Percentiles rank a stretch among this genome's conserved stretches.
Evolutionary conservation across 2,888 invertebrate species (phyloP).

Genomic region (Corbicula japonica): DNA sequence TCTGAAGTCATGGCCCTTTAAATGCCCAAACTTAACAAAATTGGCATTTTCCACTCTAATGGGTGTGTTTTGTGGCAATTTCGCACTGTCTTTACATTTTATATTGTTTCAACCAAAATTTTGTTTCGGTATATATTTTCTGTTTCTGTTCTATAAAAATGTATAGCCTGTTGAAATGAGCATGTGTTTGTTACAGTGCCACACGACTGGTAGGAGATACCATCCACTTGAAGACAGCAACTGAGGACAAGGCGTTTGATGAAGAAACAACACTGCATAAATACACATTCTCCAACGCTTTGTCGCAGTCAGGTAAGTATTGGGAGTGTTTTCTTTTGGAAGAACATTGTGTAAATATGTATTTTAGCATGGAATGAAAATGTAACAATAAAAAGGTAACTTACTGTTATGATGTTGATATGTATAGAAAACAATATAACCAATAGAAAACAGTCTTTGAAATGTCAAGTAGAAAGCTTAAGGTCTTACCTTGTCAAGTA

Average conservation of each 20-base stretch:
- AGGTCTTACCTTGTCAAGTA: no score
- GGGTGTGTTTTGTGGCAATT: not conserved
- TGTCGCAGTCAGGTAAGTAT: slow-evolving; percentile 91
- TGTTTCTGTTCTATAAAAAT: not conserved
- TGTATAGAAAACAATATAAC: no score
- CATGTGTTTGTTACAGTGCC: slow-evolving; percentile 28
- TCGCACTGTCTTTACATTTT: not conserved
- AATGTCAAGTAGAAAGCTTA: no score
- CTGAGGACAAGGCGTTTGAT: not conserved
- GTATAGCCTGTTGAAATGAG: not conserved
- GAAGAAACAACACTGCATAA: slow-evolving; percentile 89
- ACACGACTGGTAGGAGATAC: slow-evolving; percentile 36
- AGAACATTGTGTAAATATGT: not conserved
- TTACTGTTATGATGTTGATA: not conserved
- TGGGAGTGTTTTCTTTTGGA: not conserved
- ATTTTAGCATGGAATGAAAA: not conserved
- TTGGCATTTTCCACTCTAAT: not conserved
- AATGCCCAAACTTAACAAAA: not conserved
- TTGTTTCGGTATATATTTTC: not conserved
- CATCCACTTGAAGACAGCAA: slow-evolving; percentile 38
- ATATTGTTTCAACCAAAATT: not conserved
- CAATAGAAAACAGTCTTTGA: no score
- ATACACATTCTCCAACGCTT: slow-evolving; percentile 97
- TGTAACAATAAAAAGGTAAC: not conserved
- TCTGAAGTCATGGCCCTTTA: not conserved